Evolutionary conservation across 1,140 invertebrate genomes (phyloP).

Genomic region (Lasioglossum albipes): DNA sequence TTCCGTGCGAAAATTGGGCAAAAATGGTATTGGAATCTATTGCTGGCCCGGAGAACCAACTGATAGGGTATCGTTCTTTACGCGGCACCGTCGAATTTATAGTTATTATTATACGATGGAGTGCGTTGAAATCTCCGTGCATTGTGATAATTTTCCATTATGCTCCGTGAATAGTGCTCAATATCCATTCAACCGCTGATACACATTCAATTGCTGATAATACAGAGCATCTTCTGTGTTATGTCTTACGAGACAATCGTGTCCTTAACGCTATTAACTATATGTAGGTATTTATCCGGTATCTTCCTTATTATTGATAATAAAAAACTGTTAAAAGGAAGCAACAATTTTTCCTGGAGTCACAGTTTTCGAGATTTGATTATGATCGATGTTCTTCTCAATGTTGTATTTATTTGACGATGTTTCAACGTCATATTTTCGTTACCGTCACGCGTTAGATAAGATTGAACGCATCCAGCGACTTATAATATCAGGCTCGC

Average conservation of each 20-base stretch:
- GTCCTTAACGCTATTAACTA: neutral
- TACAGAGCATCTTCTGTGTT: slow-evolving; percentile 24
- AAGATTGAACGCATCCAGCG: too few species aligned
- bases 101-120: slow-evolving; percentile 39
- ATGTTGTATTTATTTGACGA: too few species aligned
- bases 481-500: too few species aligned
- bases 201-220: slow-evolving; percentile 45
- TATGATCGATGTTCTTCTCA: too few species aligned
- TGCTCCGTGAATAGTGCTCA: slow-evolving; percentile 38
- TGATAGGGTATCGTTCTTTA: slow-evolving; percentile 29
- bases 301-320: too few species aligned
- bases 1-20: neutral
- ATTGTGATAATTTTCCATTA: slow-evolving; percentile 40
- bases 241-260: neutral
- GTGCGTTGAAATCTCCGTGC: slow-evolving; percentile 11
- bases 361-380: too few species aligned
- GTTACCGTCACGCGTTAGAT: too few species aligned
- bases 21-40: slow-evolving; percentile 5
- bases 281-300: neutral
- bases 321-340: too few species aligned
- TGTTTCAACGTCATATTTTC: too few species aligned
- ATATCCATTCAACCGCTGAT: slow-evolving; percentile 18
- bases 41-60: neutral
- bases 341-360: too few species aligned
- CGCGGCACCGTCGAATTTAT: slow-evolving; percentile 25